Conservation (phyloP, 2,113 vertebrate genomes). For the Platanista minor region DNA sequence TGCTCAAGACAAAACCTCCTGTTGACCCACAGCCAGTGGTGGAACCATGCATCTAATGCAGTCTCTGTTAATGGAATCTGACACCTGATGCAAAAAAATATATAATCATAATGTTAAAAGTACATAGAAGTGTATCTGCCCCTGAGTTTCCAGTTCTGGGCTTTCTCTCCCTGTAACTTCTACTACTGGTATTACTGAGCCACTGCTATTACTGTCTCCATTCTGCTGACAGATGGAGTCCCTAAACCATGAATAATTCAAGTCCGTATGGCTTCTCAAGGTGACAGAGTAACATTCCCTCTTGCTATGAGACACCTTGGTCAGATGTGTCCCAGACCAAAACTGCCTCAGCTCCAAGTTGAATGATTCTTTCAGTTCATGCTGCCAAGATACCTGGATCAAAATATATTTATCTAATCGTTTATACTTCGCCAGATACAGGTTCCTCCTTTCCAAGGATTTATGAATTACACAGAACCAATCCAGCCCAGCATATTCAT, state of each 20-base stretch:
- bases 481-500: not conserved
- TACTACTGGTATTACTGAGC: not conserved
- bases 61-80: not conserved
- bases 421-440: not conserved
- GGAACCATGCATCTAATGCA: rapidly evolving
- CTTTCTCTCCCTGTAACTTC: not conserved
- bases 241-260: not conserved
- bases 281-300: not conserved
- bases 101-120: not conserved
- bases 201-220: not conserved
- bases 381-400: not conserved
- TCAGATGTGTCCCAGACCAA: not conserved
- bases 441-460: not conserved
- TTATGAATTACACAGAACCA: not conserved
- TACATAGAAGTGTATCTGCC: not conserved
- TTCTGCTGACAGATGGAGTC: not conserved
- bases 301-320: rapidly evolving
- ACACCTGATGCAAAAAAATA: not conserved
- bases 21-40: rapidly evolving
- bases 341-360: not conserved
- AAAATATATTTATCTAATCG: not conserved
- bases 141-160: not conserved
- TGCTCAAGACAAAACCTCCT: rapidly evolving
- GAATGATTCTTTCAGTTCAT: too few species aligned
- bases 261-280: not conserved